Evolutionary conservation across 2,797 vertebrate genomes (phyloP), one percentile per base, ranked within the genome.

Genomic region (Spinus olivaceus): DNA sequence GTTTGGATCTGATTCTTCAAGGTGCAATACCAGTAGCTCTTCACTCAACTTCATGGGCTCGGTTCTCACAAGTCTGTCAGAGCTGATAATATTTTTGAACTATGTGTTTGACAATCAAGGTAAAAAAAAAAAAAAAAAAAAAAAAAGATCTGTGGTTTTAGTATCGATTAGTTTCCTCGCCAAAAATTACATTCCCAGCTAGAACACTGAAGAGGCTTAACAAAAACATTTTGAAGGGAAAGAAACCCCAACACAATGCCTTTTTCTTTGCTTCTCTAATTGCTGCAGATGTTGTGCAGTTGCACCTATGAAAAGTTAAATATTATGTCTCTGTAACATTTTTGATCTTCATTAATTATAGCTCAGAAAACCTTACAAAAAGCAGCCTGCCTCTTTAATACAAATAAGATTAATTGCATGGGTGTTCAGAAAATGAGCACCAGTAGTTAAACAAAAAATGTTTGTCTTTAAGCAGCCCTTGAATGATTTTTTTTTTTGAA

Each of bases 341-440:
- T 98, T 98, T 98, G 97, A 99, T 98, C 98, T 97, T 97, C 95
- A 97, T 98, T 98, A 98, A 98, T 98, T 98, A 98, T 94, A 98
- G 96, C 93, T 95, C 97, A 87, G 93, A 94, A 97, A 98, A 94
- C 80, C 94, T 97, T 97, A 97, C 88, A 93, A 94, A 96, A 98
- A 94, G 95, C 97, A 96, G 93, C 87, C 97, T 98, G 90, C 94
- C 94, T 97, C 98, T 97, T 98, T 97, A 98, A 98, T 94, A 97
- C 96, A 98, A 98, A 97, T 97, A 98, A 96, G 97, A 98, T 98
- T 98, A 98, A 98, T 98, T 98, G 98, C 92, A 91, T 35, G 96
- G 97, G 97, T 98, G 97, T 98, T 97, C 98, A 98, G 97, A 98
- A 98, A 97, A 97, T 95, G 97, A 98, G 98, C 98, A 98, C 97